Percentiles rank a stretch among this genome's conserved stretches.
Evolutionary conservation across 2,113 vertebrate genomes (phyloP).

Genomic region (Chaetops frenatus): DNA sequence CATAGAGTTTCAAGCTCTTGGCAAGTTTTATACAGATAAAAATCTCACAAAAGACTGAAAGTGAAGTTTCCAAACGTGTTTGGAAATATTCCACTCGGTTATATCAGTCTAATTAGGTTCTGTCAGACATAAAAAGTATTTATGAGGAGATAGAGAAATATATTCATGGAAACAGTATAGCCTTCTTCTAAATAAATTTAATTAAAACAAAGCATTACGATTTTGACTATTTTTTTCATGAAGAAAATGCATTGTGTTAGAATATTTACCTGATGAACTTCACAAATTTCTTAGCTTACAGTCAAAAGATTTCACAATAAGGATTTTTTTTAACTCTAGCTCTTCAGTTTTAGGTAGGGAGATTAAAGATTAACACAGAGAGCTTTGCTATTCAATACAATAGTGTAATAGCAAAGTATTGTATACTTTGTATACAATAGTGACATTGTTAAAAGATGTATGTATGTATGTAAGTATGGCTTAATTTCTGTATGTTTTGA

Average conservation of each 20-base stretch:
- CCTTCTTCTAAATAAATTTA: neutral
- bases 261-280: neutral
- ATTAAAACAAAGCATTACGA: neutral
- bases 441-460: neutral
- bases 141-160: neutral
- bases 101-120: neutral
- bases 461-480: neutral
- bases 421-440: neutral
- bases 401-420: too few species aligned
- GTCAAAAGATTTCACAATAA: neutral
- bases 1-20: neutral
- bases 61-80: neutral
- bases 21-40: neutral
- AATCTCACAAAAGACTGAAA: neutral
- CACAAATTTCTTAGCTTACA: neutral
- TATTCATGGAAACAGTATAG: neutral
- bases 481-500: neutral
- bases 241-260: neutral
- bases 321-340: neutral
- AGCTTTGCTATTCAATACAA: neutral
- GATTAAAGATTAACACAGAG: neutral
- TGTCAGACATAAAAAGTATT: neutral
- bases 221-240: neutral
- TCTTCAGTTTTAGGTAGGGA: neutral
- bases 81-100: neutral